Evolutionary conservation across 37 sponge, comb jelly and placozoan genomes (phyloP), one percentile per base, ranked within the genome.

Genomic region (Tethya wilhelma): DNA sequence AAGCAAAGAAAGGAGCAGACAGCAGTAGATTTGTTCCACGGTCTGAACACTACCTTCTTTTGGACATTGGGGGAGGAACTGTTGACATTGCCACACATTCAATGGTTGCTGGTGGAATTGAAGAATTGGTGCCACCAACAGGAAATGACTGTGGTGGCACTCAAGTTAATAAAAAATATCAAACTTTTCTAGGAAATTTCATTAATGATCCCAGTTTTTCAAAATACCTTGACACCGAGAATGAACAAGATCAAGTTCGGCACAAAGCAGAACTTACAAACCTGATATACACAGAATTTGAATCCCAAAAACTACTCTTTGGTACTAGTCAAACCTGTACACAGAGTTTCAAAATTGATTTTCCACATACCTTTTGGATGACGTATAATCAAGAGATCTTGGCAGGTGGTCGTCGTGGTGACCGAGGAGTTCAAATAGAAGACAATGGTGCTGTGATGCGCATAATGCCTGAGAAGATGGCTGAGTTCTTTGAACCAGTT

Each of bases 81-180:
- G 85, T 85, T 8, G 85, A 85, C 40, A 77, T 85, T 29, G 68
- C 78, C 0, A 71, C 85, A 31, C 85, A 85, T 62, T 55, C 55
- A 37, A 43, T 59, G 42, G 12, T 43, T 17, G 41, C 20, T 25
- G 70, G 70, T 3, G n/a, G 49, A 4, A 56, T 85, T 7, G 71
- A 68, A 42, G 85, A 72, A 19, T 44, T 85, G 7, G 71, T 60
- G 36, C 69, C 69, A 57, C 78, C 85, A 6, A 49, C 34, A 33
- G 85, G 85, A 14, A 85, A 85, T 77, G 70, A 75, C 59, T 68
- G 85, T 77, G 85, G 85, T 60, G 85, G 85, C 0, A 69, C 67
- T 31, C 26, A 38, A 34, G 78, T 85, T 41, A 85, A 85, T 40
- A 31, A 44, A 43, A 78, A 71, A 42, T 77, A 77, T 70, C 23